Evolutionary conservation across 2,797 vertebrate genomes (phyloP), one percentile per base, ranked within the genome.

Genomic region (Parotocinclus haroldoi): DNA sequence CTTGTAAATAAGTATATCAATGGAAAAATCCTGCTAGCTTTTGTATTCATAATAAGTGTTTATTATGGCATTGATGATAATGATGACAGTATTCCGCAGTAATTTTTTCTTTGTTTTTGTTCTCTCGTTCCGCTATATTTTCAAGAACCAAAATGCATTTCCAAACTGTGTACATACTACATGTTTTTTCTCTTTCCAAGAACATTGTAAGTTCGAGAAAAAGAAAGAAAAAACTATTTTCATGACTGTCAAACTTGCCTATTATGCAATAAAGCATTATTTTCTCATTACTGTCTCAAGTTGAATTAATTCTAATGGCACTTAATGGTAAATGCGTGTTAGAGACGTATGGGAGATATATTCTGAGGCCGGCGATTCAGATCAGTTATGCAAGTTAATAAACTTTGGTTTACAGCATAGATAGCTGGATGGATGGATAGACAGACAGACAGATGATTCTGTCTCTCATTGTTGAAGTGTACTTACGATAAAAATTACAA

Each of bases 241-340:
- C 84, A 72, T 86, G 83, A 77, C 84, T 94, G 83, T 91, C 84
- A 68, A 84, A 91, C 88, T 85, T 91, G 88, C 90, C 89, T 85
- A 80, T 89, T 90, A 92, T 89, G 89, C 88, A 96, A 94, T 96
- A 95, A 98, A 98, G 77, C 71, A 48, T 86, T 91, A 90, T 90
- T 90, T 89, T 89, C 88, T 91, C 83, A 59, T 1, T 16, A 1
- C 11, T 64, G 39, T 46, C 10, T 51, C 12, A 39, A 11, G 49
- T 63, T 7, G 14, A 17, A 53, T 40, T 52, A 10, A 12, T 13
- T 14, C 48, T 16, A 16, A 27, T 27, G 27, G 5, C 27, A 27
- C 5, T 27, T 2, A 27, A 27, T 27, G 27, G 27, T 5, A 27
- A 27, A 27, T 27, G 27, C 27, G 2, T 27, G 27, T 27, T 27